Evolutionary conservation across 2,888 invertebrate genomes (phyloP).

Genomic region (Diadegma fenestrale): DNA sequence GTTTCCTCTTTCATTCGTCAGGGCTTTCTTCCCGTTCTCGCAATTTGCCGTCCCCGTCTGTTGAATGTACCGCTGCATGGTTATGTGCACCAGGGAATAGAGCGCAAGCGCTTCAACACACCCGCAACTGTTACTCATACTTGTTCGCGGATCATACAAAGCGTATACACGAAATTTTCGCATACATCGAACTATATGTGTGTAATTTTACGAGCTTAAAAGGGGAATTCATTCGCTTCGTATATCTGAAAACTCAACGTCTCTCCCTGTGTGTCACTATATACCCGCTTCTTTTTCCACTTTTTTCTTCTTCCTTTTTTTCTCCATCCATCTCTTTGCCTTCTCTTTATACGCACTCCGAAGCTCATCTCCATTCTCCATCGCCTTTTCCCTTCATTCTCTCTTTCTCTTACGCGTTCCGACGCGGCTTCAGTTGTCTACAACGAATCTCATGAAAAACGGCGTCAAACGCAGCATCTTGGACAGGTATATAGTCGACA

Average conservation of each 20-base stretch:
- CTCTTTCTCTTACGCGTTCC: constrained; percentile 39
- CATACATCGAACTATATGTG: not conserved
- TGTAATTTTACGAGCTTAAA: not conserved
- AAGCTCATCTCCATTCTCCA: constrained; percentile 33
- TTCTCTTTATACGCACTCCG: constrained; percentile 8
- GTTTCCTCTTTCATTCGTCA: constrained; percentile 41
- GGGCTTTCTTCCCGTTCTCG: constrained; percentile 30
- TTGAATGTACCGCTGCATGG: constrained; percentile 51
- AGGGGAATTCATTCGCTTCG: constrained; percentile 27
- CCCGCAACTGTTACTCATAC: constrained; percentile 27
- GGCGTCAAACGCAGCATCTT: not conserved
- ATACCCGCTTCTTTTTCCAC: not conserved
- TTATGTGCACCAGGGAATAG: constrained; percentile 17
- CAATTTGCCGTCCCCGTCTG: constrained; percentile 52
- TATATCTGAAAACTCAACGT: constrained; percentile 23
- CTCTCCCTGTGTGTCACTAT: constrained; percentile 11
- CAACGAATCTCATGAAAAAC: constrained; percentile 26
- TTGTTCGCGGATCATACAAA: not conserved
- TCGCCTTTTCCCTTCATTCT: constrained; percentile 48
- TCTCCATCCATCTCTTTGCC: not conserved
- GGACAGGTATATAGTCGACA: not conserved
- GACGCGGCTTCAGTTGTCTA: constrained; percentile 24
- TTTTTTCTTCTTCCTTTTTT: constrained; percentile 16
- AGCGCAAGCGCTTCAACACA: constrained; percentile 57
- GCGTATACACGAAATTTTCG: constrained; percentile 17